phyloP scores from a whole-genome alignment of 2,113 vertebrate genomes.

The Saguinus imperator region DNA sequence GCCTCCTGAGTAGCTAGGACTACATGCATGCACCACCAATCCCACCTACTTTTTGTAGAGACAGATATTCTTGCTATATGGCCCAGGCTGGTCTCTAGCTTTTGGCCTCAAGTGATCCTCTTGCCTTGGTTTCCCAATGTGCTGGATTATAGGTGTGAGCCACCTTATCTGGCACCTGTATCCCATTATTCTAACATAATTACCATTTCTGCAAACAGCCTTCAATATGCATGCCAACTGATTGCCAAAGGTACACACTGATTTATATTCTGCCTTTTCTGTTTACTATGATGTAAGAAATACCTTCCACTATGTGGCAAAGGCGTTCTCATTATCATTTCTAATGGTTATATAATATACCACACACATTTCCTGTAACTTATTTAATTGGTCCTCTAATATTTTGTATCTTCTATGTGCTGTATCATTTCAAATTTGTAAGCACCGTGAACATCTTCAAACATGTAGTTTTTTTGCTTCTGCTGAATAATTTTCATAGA shows the following conservation, averaged over 20 bases:
- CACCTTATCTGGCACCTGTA: background rate
- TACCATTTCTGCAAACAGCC: background rate
- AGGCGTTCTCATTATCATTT: background rate
- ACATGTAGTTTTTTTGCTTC: background rate
- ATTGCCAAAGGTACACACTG: background rate
- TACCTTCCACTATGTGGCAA: background rate
- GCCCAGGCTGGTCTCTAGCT: too few relatives aligned
- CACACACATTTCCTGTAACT: background rate
- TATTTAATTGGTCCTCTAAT: background rate
- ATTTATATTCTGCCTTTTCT: background rate
- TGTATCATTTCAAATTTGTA: conserved; percentile 23
- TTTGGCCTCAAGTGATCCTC: too few relatives aligned
- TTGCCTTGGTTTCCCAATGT: too few relatives aligned
- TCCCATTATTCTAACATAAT: background rate
- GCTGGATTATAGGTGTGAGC: too few relatives aligned
- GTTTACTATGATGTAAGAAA: background rate
- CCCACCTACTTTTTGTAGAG: too few relatives aligned
- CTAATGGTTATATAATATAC: background rate
- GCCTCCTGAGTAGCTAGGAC: too few relatives aligned
- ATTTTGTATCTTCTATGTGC: background rate
- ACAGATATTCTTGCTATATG: too few relatives aligned
- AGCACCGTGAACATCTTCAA: background rate
- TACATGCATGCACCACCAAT: too few relatives aligned
- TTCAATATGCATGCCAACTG: background rate
- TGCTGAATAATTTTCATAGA: background rate